phyloP scores from a whole-genome alignment of 2,888 invertebrate genomes.

The Cosmia trapezina region DNA sequence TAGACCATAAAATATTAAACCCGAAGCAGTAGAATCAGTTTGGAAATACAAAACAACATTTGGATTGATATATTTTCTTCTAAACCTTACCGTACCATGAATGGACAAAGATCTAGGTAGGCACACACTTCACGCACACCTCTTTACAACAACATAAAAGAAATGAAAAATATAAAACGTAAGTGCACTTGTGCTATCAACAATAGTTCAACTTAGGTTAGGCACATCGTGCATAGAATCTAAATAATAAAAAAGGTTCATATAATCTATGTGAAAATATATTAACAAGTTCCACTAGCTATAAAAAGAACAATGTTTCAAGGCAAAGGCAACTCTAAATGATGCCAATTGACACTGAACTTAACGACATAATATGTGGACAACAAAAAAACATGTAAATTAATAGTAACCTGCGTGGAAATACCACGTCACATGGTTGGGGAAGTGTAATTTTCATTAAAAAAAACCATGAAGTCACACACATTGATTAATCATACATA shows the following conservation, averaged over 20 bases:
- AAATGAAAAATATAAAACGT: neutral
- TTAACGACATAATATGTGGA: slow-evolving; percentile 24
- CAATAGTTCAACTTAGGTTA: neutral
- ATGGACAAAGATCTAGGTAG: too few species aligned
- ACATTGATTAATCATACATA: too few species aligned
- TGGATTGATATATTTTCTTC: too few species aligned
- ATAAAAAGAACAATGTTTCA: slow-evolving; percentile 7
- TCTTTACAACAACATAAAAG: too few species aligned
- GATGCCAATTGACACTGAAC: slow-evolving; percentile 38
- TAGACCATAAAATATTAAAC: too few species aligned
- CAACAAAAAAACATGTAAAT: slow-evolving; percentile 14
- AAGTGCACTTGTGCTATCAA: neutral
- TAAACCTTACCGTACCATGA: too few species aligned
- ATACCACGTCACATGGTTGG: neutral
- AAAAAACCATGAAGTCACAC: too few species aligned
- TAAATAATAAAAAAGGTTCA: too few species aligned
- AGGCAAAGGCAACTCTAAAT: neutral
- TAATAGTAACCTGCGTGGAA: slow-evolving; percentile 15
- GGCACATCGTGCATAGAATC: neutral
- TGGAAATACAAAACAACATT: too few species aligned
- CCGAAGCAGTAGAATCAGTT: too few species aligned
- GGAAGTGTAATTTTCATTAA: too few species aligned
- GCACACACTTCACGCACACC: too few species aligned
- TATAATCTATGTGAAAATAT: neutral
- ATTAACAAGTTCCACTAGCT: neutral